A percentile compares a stretch with the other conserved stretches of the same genome.
These are phyloP conservation scores for Exocentrus adspersus DNA, from an alignment of 2,888 invertebrate genomes.

Conservation along the genomic window DNA sequence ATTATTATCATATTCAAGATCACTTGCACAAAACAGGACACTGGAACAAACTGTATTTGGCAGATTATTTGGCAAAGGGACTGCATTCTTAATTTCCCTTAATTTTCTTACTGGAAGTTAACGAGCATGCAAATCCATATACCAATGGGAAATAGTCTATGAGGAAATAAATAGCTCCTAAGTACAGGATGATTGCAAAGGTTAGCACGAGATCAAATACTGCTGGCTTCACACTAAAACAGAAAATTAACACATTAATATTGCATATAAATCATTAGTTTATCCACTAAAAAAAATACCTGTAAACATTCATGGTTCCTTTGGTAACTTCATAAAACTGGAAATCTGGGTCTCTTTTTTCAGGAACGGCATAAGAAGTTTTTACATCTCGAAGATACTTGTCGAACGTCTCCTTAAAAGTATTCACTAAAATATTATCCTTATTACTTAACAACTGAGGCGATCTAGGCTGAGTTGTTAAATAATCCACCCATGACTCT, in stretches of 20 bases:
- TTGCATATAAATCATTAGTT: no score
- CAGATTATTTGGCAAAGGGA: not conserved
- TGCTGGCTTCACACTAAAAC: constrained; percentile 95
- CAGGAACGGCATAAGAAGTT: constrained; percentile 74
- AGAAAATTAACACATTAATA: not conserved
- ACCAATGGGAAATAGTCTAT: constrained; percentile 77
- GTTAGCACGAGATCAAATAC: constrained; percentile 97
- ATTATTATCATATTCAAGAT: not conserved
- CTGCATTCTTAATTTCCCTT: constrained; percentile 28
- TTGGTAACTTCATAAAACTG: constrained; percentile 87
- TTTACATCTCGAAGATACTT: constrained; percentile 84
- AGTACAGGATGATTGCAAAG: constrained; percentile 83
- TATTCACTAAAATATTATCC: constrained; percentile 74
- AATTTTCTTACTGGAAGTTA: constrained; percentile 57
- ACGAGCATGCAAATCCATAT: constrained; percentile 71
- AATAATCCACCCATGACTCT: constrained; percentile 78
- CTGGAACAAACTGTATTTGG: constrained; percentile 11
- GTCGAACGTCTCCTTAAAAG: constrained; percentile 77
- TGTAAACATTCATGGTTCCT: constrained; percentile 86
- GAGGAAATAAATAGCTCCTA: constrained; percentile 84
- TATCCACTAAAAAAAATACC: constrained; percentile 64
- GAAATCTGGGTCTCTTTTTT: constrained; percentile 92
- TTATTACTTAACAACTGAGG: constrained; percentile 76
- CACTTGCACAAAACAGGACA: not conserved
- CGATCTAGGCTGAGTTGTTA: constrained; percentile 78